phyloP scores from a whole-genome alignment of 1,140 invertebrate genomes.

The Mesaphorura yosii region DNA sequence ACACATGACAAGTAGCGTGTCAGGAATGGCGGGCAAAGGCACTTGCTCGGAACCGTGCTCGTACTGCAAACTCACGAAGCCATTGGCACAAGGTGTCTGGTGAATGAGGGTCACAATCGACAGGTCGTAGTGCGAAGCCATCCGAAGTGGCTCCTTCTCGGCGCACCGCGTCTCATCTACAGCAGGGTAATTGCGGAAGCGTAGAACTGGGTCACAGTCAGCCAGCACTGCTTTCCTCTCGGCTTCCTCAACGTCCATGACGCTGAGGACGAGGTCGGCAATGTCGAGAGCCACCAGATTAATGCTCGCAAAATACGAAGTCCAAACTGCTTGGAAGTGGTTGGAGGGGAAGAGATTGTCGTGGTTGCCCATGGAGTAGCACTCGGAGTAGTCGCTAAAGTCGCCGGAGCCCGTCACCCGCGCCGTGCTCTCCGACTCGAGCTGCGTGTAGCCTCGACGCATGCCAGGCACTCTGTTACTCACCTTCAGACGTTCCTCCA shows the following conservation, averaged over 20 bases:
- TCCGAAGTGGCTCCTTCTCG: slow-evolving; percentile 1
- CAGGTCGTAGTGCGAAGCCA: slow-evolving; percentile 4
- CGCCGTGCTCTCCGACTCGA: neutral
- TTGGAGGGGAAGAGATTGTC: neutral
- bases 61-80: neutral
- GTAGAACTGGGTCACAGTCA: neutral
- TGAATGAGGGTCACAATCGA: neutral
- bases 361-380: neutral
- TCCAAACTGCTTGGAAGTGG: neutral
- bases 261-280: neutral
- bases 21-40: neutral
- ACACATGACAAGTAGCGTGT: neutral
- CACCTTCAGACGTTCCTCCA: neutral
- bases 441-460: neutral
- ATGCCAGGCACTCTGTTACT: neutral
- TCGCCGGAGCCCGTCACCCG: neutral
- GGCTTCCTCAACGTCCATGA: neutral
- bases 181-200: neutral
- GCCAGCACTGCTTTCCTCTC: neutral
- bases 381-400: neutral
- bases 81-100: neutral
- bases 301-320: neutral
- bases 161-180: neutral
- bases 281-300: neutral
- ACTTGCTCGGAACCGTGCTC: too few relatives aligned